Percentiles rank a stretch among this genome's conserved stretches.
phyloP scores from a whole-genome alignment of 2,113 vertebrate species.

The Microtus richardsoni region DNA sequence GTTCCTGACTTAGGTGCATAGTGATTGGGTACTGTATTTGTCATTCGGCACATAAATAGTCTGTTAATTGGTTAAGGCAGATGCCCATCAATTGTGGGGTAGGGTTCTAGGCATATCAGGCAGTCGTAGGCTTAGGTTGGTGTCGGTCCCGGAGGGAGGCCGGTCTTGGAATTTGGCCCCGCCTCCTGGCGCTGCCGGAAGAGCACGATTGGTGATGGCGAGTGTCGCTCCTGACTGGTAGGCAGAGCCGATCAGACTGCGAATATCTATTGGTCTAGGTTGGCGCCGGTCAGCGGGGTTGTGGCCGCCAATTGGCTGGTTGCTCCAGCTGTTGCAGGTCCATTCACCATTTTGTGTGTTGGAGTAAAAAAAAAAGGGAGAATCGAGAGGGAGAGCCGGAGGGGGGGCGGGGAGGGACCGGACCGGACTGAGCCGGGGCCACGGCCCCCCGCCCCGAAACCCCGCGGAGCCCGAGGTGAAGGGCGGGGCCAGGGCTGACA shows the following conservation, averaged over 20 bases:
- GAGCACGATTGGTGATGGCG: constrained; percentile 83
- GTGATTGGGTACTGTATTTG: constrained; percentile 94
- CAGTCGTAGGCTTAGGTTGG: constrained; percentile 83
- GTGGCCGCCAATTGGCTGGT: constrained; percentile 89
- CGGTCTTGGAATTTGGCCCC: constrained; percentile 78
- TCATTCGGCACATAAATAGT: constrained; percentile 64
- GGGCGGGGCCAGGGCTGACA: constrained; percentile 71
- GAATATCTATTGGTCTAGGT: constrained; percentile 86
- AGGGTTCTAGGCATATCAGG: constrained; percentile 59
- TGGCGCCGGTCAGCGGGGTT: constrained; percentile 87
- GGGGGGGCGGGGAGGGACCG: constrained; percentile 77
- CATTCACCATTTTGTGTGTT: constrained; percentile 99
- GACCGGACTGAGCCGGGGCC: constrained; percentile 77
- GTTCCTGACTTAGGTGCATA: constrained; percentile 65
- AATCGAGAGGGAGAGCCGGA: constrained; percentile 85
- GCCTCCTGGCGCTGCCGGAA: constrained; percentile 63
- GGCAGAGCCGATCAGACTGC: constrained; percentile 51
- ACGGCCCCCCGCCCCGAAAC: constrained; percentile 79
- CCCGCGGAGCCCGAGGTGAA: constrained; percentile 75
- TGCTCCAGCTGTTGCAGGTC: constrained; percentile 95
- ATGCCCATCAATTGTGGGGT: constrained; percentile 50
- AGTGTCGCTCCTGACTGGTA: constrained; percentile 72
- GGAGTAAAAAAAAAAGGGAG: constrained; percentile 92
- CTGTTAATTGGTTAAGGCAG: background rate
- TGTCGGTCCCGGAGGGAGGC: constrained; percentile 81